Conservation (phyloP, 2,888 invertebrate genomes). For the Dinocampus coccinellae region DNA sequence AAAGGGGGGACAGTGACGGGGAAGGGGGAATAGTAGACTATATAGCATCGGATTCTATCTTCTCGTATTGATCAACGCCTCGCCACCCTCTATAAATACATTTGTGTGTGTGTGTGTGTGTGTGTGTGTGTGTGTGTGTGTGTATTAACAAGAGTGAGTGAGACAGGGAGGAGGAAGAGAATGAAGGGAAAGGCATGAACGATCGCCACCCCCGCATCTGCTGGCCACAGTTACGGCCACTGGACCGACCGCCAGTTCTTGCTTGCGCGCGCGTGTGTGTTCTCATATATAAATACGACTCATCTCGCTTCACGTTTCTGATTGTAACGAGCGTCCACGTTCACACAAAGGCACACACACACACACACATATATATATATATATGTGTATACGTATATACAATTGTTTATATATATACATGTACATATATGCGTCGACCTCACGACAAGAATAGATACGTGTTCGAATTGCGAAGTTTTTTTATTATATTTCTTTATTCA, state of each 20-base stretch:
- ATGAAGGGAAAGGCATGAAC: constrained; percentile 54
- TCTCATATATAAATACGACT: constrained; percentile 56
- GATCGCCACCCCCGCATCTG: constrained; percentile 64
- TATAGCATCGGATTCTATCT: constrained; percentile 69
- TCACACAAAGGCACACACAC: constrained; percentile 40
- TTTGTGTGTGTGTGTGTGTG: background rate
- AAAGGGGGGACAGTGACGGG: no score
- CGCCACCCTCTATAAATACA: constrained; percentile 58
- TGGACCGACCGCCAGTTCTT: constrained; percentile 65
- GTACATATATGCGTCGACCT: background rate
- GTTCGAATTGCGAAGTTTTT: constrained; percentile 36
- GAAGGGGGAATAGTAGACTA: constrained; percentile 56
- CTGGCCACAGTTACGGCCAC: constrained; percentile 67
- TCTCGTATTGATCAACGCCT: constrained; percentile 70
- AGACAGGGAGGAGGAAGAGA: constrained; percentile 35
- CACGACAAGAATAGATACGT: constrained; percentile 40
- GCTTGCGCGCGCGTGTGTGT: constrained; percentile 58
- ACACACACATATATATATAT: constrained; percentile 31
- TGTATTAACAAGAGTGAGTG: constrained; percentile 34
- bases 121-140: constrained; percentile 5
- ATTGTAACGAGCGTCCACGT: constrained; percentile 47
- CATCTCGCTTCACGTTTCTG: constrained; percentile 42
- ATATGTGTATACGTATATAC: constrained; percentile 21
- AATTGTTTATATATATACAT: constrained; percentile 8
- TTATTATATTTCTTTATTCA: no score